A percentile compares a stretch with the other conserved stretches of the same genome.
phyloP scores from a whole-genome alignment of 2,888 invertebrate genomes.

The Heliconius sara region DNA sequence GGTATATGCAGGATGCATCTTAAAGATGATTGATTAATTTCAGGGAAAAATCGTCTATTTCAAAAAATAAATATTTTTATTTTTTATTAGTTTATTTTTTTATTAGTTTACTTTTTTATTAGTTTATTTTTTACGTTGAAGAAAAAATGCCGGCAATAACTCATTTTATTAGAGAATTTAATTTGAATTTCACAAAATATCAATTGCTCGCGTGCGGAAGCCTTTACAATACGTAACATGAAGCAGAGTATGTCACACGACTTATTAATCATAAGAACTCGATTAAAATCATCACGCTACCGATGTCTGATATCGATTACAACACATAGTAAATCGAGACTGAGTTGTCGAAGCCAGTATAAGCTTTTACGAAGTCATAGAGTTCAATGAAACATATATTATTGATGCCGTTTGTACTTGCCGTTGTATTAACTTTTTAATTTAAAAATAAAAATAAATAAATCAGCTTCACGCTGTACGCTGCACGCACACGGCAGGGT shows the following conservation, averaged over 20 bases:
- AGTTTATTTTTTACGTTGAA: neutral
- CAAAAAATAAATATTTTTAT: too few relatives aligned
- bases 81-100: too few relatives aligned
- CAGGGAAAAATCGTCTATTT: too few relatives aligned
- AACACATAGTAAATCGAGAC: slow-evolving; percentile 51
- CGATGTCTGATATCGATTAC: slow-evolving; percentile 50
- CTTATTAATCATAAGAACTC: slow-evolving; percentile 67
- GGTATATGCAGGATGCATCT: too few relatives aligned
- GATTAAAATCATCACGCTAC: slow-evolving; percentile 54
- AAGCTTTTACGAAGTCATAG: neutral
- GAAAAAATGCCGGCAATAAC: neutral
- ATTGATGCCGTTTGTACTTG: neutral
- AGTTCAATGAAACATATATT: neutral
- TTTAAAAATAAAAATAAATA: too few relatives aligned
- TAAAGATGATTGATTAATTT: too few relatives aligned
- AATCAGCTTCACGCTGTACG: too few relatives aligned
- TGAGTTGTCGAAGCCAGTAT: neutral
- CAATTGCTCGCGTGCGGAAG: slow-evolving; percentile 40
- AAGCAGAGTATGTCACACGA: slow-evolving; percentile 76
- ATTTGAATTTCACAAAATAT: neutral
- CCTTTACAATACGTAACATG: slow-evolving; percentile 42
- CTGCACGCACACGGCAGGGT: too few relatives aligned
- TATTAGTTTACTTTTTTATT: too few relatives aligned
- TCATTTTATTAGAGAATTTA: neutral
- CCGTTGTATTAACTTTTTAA: too few relatives aligned